These are phyloP conservation scores for Tenthredo distinguenda DNA, from an alignment of 2,888 invertebrate genomes.

Conservation along the genomic window DNA sequence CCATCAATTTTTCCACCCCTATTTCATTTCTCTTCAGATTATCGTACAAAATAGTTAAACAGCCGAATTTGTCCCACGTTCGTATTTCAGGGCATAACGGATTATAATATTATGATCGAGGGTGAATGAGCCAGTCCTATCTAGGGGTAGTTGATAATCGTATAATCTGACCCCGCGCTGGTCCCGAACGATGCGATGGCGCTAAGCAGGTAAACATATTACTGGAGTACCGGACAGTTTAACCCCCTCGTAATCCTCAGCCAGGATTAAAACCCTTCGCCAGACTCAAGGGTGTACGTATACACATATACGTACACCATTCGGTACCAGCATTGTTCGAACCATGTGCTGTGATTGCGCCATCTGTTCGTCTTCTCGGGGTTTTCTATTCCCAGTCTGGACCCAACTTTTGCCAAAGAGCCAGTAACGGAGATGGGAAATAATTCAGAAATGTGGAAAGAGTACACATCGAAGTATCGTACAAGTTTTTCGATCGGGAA, in stretches of 20 bases:
- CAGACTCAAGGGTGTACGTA: conserved; percentile 14
- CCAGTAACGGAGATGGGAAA: neutral
- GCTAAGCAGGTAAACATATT: conserved; percentile 54
- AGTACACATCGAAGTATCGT: neutral
- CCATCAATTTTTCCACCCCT: conserved; percentile 1
- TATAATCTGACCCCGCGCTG: conserved; percentile 59
- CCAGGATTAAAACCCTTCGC: conserved; percentile 57
- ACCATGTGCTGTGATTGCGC: conserved; percentile 5
- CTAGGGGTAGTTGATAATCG: conserved; percentile 57
- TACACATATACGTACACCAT: neutral
- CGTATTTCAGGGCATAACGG: neutral
- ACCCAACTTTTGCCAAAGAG: neutral
- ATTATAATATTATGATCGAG: neutral
- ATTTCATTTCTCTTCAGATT: neutral
- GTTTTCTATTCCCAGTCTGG: neutral
- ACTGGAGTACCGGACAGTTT: conserved; percentile 58
- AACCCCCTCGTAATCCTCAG: conserved; percentile 60
- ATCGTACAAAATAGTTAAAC: neutral
- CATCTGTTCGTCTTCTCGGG: conserved; percentile 21
- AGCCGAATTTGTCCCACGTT: neutral
- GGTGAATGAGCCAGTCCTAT: conserved; percentile 22
- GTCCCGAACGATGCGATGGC: conserved; percentile 59
- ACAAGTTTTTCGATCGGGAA: neutral
- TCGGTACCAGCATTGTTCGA: neutral
- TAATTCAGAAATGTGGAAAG: neutral